Conservation (phyloP, 2,888 invertebrate genomes). For the Mythimna impura region DNA sequence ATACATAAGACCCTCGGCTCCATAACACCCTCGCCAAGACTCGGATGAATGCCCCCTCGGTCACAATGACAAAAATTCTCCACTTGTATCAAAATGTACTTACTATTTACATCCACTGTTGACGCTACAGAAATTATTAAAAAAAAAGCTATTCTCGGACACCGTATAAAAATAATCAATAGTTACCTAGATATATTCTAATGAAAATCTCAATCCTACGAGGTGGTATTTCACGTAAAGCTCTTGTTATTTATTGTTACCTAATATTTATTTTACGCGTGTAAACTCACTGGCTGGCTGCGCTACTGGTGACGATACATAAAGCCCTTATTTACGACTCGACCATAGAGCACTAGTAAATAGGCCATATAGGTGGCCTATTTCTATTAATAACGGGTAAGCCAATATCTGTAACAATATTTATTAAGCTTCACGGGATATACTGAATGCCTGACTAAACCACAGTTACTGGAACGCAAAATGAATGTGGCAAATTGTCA, state of each 20-base stretch:
- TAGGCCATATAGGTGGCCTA: conserved; percentile 26
- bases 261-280: conserved; percentile 7
- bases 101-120: no score
- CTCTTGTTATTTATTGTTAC: neutral
- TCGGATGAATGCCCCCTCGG: no score
- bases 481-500: neutral
- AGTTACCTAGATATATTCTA: neutral
- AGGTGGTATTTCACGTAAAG: neutral
- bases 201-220: neutral
- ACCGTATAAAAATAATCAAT: no score
- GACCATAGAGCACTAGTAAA: conserved; percentile 27
- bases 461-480: neutral
- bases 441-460: neutral
- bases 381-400: conserved; percentile 27
- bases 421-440: neutral
- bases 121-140: no score
- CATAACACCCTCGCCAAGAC: no score
- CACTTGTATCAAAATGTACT: no score
- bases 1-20: no score
- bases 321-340: conserved; percentile 20
- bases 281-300: neutral
- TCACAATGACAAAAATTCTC: no score
- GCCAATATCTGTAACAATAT: neutral
- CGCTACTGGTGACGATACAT: neutral
- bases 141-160: neutral